Evolutionary conservation across 2,797 vertebrate genomes (phyloP).

Genomic region (Coreius guichenoti): DNA sequence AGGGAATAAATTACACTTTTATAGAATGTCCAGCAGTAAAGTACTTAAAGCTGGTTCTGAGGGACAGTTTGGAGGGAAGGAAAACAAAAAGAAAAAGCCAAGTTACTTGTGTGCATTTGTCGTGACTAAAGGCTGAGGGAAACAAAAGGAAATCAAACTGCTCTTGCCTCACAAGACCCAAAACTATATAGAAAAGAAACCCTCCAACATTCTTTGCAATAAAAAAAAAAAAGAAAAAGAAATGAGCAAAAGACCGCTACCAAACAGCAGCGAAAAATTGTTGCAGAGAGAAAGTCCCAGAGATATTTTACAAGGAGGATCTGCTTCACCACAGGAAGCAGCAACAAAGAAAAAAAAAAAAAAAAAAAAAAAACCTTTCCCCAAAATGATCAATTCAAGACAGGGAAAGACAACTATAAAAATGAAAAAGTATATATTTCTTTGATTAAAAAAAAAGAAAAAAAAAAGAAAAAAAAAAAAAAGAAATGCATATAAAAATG

Average conservation of each 20-base stretch:
- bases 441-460: slow-evolving; percentile 60
- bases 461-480: slow-evolving; percentile 74
- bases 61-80: slow-evolving; percentile 55
- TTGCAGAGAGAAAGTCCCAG: slow-evolving; percentile 71
- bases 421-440: slow-evolving; percentile 71
- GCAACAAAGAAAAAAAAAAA: slow-evolving; percentile 60
- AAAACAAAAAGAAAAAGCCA: slow-evolving; percentile 61
- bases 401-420: slow-evolving; percentile 74
- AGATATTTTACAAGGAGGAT: slow-evolving; percentile 66
- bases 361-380: slow-evolving; percentile 53
- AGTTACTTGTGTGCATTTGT: slow-evolving; percentile 68
- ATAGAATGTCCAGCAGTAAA: slow-evolving; percentile 81
- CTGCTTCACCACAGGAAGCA: slow-evolving; percentile 65
- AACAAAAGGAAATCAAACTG: slow-evolving; percentile 70
- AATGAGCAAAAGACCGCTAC: slow-evolving; percentile 48
- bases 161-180: slow-evolving; percentile 75
- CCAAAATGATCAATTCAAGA: slow-evolving; percentile 66
- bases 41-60: slow-evolving; percentile 81
- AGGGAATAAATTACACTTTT: slow-evolving; percentile 89
- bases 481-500: slow-evolving; percentile 79
- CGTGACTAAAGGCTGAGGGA: slow-evolving; percentile 70
- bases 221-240: slow-evolving; percentile 43
- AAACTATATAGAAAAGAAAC: slow-evolving; percentile 70
- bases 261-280: slow-evolving; percentile 56
- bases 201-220: slow-evolving; percentile 61